Percentiles rank a stretch among this genome's conserved stretches.
These are phyloP conservation scores for Mus spicilegus DNA, from an alignment of 2,113 vertebrate genomes.

Conservation along the genomic window DNA sequence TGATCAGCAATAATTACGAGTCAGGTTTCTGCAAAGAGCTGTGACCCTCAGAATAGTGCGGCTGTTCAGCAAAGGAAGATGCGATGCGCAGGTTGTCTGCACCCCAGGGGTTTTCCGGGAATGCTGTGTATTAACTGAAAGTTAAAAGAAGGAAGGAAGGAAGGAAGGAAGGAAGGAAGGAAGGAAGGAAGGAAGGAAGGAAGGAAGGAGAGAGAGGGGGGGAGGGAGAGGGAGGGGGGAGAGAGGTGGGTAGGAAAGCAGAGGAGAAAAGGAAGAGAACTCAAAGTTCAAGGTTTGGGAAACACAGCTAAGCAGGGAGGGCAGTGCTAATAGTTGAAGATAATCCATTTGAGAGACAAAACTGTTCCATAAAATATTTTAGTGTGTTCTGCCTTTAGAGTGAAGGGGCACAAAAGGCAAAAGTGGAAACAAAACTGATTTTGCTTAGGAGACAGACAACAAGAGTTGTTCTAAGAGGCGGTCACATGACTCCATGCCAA, in stretches of 20 bases:
- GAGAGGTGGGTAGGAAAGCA: background rate
- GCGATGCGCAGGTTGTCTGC: background rate
- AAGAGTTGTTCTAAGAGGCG: background rate
- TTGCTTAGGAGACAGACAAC: background rate
- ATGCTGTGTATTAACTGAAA: background rate
- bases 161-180: background rate
- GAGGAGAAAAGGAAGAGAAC: background rate
- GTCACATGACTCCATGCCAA: background rate
- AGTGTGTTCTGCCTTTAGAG: background rate
- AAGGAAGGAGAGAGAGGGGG: rapidly evolving
- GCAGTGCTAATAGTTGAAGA: background rate
- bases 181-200: background rate
- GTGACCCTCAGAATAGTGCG: rapidly evolving
- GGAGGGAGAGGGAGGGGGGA: background rate
- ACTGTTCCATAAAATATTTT: background rate
- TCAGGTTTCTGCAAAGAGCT: background rate
- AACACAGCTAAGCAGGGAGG: too few species aligned
- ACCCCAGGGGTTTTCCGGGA: background rate
- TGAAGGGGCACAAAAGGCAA: background rate
- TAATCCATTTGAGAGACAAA: background rate
- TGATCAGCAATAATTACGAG: background rate
- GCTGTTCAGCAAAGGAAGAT: background rate
- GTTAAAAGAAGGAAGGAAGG: too few species aligned
- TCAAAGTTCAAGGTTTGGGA: too few species aligned
- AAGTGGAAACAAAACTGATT: background rate